Percentiles rank a stretch among this genome's conserved stretches.
Evolutionary conservation across 2,888 invertebrate genomes (phyloP).

Genomic region (Pheosia tremula): DNA sequence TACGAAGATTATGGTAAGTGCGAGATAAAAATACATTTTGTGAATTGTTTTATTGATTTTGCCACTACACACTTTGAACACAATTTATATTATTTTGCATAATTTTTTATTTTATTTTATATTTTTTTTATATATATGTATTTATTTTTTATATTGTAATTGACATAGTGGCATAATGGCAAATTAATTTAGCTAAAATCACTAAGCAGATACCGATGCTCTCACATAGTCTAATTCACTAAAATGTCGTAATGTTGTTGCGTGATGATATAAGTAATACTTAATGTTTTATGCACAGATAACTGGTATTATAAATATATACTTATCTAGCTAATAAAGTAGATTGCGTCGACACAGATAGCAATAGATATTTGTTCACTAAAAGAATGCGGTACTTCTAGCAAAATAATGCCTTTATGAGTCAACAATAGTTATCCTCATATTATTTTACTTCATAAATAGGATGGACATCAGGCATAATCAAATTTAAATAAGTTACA

Average conservation of each 20-base stretch:
- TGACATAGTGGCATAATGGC: conserved; percentile 81
- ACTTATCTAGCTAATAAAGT: conserved; percentile 11
- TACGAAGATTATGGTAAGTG: conserved; percentile 42
- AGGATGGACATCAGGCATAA: no score
- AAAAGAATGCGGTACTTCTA: conserved; percentile 12
- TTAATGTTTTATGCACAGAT: conserved; percentile 30
- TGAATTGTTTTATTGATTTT: conserved; percentile 37
- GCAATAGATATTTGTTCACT: conserved; percentile 24
- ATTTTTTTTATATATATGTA: conserved; percentile 44
- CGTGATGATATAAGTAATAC: conserved; percentile 32
- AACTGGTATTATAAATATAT: conserved; percentile 18
- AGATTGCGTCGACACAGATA: conserved; percentile 12
- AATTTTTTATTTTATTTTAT: conserved; percentile 42
- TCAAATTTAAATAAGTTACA: neutral
- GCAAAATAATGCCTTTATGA: conserved; percentile 7
- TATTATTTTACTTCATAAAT: neutral
- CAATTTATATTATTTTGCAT: conserved; percentile 42
- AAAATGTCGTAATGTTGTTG: conserved; percentile 33
- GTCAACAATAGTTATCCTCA: conserved; percentile 14
- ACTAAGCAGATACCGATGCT: conserved; percentile 49
- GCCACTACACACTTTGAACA: conserved; percentile 40
- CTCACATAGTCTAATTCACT: conserved; percentile 57
- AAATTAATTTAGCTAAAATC: conserved; percentile 53
- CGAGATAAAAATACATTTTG: conserved; percentile 36
- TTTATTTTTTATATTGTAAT: conserved; percentile 43